Conservation (phyloP, 2,113 vertebrate species). For the Seriola aureovittata region DNA sequence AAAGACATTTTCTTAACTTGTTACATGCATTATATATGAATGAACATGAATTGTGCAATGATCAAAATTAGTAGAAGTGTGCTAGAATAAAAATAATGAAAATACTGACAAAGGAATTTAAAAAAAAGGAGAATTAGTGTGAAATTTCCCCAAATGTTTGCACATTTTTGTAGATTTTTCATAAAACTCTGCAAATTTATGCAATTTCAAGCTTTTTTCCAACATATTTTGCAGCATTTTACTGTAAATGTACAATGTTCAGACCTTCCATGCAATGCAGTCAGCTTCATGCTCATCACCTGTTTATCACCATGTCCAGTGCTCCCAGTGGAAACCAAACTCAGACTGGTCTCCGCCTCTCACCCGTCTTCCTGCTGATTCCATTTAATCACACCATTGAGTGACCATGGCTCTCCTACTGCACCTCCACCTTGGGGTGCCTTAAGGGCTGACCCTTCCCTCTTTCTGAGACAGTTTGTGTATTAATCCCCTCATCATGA, state of each 20-base stretch:
- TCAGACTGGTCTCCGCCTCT: constrained; percentile 10
- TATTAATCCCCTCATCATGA: constrained; percentile 15
- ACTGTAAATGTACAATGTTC: neutral
- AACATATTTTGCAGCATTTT: neutral
- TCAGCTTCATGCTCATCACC: constrained; percentile 32
- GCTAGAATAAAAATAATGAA: neutral
- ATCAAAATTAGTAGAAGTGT: neutral
- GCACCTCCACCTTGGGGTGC: constrained; percentile 58
- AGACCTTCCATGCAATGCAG: neutral
- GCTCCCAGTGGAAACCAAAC: neutral
- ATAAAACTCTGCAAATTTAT: neutral
- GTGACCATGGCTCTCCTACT: constrained; percentile 41
- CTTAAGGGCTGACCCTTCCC: constrained; percentile 21
- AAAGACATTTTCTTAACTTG: neutral
- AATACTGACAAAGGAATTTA: neutral
- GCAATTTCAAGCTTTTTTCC: neutral
- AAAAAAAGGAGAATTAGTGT: neutral
- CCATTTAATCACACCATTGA: constrained; percentile 28
- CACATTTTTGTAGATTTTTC: neutral
- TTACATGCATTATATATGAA: neutral
- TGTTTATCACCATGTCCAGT: constrained; percentile 18
- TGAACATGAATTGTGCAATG: neutral
- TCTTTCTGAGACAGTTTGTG: constrained; percentile 28
- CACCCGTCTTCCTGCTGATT: constrained; percentile 25
- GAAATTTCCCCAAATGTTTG: neutral